These are phyloP conservation scores for Macropus fuliginosus DNA, from an alignment of 2,797 vertebrate genomes.

Conservation along the genomic window DNA sequence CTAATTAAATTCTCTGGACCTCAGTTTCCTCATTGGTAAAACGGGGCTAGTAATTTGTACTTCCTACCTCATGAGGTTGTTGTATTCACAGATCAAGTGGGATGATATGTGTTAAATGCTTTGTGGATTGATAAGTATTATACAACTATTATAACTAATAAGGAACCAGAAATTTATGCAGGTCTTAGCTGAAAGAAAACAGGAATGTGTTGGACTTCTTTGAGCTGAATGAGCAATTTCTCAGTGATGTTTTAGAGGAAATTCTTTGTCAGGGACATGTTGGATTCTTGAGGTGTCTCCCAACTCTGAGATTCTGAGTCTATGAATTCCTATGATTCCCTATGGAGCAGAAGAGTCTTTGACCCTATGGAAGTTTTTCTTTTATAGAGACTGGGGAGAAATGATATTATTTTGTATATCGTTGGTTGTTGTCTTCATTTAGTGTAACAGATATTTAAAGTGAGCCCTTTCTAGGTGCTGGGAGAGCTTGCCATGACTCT, in stretches of 20 bases:
- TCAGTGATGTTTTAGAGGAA: background rate
- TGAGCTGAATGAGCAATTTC: background rate
- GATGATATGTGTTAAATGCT: background rate
- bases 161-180: background rate
- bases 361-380: too few relatives aligned
- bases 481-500: too few relatives aligned
- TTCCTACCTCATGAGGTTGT: background rate
- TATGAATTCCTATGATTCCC: too few relatives aligned
- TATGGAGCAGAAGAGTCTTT: too few relatives aligned
- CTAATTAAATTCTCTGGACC: background rate
- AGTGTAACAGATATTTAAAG: too few relatives aligned
- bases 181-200: background rate
- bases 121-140: background rate
- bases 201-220: background rate
- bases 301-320: too few relatives aligned
- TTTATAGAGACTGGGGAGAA: too few relatives aligned
- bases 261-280: too few relatives aligned
- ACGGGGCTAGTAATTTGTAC: background rate
- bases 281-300: too few relatives aligned
- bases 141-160: background rate
- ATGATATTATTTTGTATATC: too few relatives aligned
- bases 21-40: conserved; percentile 1
- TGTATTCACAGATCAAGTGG: background rate
- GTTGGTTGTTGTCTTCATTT: too few relatives aligned
- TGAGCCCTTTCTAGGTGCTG: too few relatives aligned